These are phyloP conservation scores for Listronotus bonariensis DNA, from an alignment of 1,140 invertebrate genomes.

Conservation along the genomic window DNA sequence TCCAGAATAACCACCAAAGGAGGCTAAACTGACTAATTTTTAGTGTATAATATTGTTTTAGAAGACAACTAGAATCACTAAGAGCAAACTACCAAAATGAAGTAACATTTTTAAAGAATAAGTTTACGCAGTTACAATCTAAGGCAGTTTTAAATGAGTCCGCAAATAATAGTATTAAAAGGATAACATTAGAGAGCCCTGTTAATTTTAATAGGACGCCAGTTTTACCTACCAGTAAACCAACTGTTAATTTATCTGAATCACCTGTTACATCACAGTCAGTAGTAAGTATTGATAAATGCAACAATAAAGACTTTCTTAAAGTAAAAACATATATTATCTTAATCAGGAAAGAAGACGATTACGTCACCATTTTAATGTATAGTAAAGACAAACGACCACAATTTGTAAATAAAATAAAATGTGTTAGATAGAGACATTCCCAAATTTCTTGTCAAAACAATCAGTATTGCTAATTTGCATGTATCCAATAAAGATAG, in stretches of 20 bases:
- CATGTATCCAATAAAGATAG: too few species aligned
- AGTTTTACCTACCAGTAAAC: background rate
- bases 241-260: slow-evolving; percentile 5
- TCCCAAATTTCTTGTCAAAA: too few species aligned
- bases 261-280: slow-evolving; percentile 7
- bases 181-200: slow-evolving; percentile 43
- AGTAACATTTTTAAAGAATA: slow-evolving; percentile 39
- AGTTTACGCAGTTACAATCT: slow-evolving; percentile 31
- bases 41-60: slow-evolving; percentile 26
- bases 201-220: slow-evolving; percentile 29
- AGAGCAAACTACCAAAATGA: slow-evolving; percentile 42
- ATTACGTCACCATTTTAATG: too few species aligned
- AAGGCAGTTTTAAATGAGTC: slow-evolving; percentile 9
- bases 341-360: too few species aligned
- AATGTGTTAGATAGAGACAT: too few species aligned
- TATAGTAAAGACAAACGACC: too few species aligned
- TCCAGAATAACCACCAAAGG: too few species aligned
- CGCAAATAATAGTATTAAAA: slow-evolving; percentile 36
- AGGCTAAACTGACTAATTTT: slow-evolving; percentile 23
- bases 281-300: background rate
- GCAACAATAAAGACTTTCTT: too few species aligned
- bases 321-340: too few species aligned
- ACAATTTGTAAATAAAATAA: too few species aligned
- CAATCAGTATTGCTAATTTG: too few species aligned
- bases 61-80: slow-evolving; percentile 27